A percentile compares a stretch with the other conserved stretches of the same genome.
phyloP scores from a whole-genome alignment of 2,888 invertebrate genomes.

The Hypolimnas misippus region DNA sequence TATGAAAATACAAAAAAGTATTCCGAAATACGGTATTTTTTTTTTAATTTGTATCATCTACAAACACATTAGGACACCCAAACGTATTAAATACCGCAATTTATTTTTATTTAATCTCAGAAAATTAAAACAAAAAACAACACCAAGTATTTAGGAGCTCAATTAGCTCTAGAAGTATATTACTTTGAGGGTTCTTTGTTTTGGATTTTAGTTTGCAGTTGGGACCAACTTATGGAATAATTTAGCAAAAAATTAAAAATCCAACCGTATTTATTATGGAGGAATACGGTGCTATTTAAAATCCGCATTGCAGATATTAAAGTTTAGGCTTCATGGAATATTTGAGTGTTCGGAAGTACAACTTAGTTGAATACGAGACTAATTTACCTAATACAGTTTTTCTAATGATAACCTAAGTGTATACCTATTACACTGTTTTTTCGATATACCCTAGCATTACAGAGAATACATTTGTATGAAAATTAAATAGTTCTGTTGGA shows the following conservation, averaged over 20 bases:
- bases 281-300: conserved; percentile 27
- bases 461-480: not conserved
- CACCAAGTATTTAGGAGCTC: conserved; percentile 7
- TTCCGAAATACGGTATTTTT: too few relatives aligned
- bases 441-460: not conserved
- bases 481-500: not conserved
- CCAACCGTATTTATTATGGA: conserved; percentile 35
- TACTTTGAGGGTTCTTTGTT: conserved; percentile 8
- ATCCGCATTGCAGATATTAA: conserved; percentile 38
- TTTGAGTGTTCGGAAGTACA: conserved; percentile 18
- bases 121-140: conserved; percentile 7
- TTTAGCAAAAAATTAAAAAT: conserved; percentile 29
- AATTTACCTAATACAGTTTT: conserved; percentile 2
- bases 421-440: not conserved
- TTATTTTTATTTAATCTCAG: not conserved
- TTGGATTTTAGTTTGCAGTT: conserved; percentile 22
- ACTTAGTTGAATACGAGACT: not conserved
- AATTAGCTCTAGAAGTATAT: conserved; percentile 22
- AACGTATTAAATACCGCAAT: not conserved
- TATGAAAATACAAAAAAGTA: too few relatives aligned
- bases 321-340: conserved; percentile 27
- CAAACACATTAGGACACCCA: too few relatives aligned
- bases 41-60: too few relatives aligned
- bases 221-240: conserved; percentile 30
- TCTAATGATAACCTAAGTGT: not conserved